Base-by-base conservation (phyloP, 2,113 vertebrate genomes). In the Condylura cristata region DNA sequence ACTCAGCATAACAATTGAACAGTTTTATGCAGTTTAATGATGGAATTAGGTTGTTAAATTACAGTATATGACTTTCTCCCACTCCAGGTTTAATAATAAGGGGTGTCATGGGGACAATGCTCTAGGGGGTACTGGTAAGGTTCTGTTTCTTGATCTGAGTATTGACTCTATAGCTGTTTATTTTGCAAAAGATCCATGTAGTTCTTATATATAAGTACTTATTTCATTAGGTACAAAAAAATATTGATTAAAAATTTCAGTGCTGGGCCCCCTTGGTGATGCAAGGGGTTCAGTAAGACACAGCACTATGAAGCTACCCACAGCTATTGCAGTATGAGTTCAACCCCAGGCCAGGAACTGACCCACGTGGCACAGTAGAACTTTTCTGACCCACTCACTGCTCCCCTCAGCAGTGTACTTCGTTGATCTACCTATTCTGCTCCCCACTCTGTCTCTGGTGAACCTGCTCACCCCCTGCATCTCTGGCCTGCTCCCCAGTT, bases 41-140 rank as follows among this genome's bases (percentile, higher is more conserved):
- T 10, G 65, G 46, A 95, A 58, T 60, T 14, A 46, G 37, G 9
- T 80, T n/a, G 60, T 13, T 30, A 58, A 56, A 66, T 2, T 88
- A 41, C 28, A 68, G 79, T 70, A 12, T 39, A 80, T 76, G 51
- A 75, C 37, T 39, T 53, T 17, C 39, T 8, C 8, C 5, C 4
- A 37, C 17, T 86, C 17, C 13, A 74, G 28, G 20, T 9, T 24
- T 58, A 48, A 34, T 51, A 65, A 46, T 24, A 48, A 48, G 48
- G 26, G 13, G 1, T 34, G 24, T 6, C 6, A 70, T 20, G 1
- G 4, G 0, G 0, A 11, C 0, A 20, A 28, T 6, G 28, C 65
- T 53, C 41, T 74, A 8, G 24, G 26, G 2, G 5, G 2, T 83
- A 20, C 56, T 46, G n/a, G 24, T 48, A 22, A n/a, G 51, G 17